A percentile compares a stretch with the other conserved stretches of the same genome.
These are phyloP conservation scores for Pangasius sanitwongsei DNA, from an alignment of 2,797 vertebrate genomes.

Conservation along the genomic window DNA sequence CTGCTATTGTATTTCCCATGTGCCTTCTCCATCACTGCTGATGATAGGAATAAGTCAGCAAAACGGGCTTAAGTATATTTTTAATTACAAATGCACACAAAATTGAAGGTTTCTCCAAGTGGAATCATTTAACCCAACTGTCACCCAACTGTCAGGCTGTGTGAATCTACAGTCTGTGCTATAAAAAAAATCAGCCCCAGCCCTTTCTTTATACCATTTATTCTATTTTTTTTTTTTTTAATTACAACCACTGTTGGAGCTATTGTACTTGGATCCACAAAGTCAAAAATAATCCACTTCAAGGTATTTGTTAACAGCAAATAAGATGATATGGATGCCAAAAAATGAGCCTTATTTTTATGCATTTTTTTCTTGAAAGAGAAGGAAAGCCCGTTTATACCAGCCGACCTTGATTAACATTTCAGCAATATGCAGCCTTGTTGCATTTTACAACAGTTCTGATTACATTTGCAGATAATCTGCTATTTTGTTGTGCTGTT, in stretches of 20 bases:
- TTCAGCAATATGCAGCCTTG: not conserved
- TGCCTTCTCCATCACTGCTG: not conserved
- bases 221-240: not conserved
- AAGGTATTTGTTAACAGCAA: not conserved
- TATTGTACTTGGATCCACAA: not conserved
- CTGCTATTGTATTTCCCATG: not conserved
- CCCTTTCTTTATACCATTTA: not conserved
- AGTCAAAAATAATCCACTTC: not conserved
- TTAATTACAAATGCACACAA: not conserved
- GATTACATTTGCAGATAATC: constrained; percentile 7
- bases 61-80: not conserved
- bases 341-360: not conserved
- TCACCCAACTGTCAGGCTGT: not conserved
- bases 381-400: not conserved
- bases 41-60: not conserved
- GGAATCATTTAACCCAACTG: not conserved
- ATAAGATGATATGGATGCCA: not conserved
- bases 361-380: not conserved
- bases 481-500: not conserved
- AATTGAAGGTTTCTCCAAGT: not conserved
- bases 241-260: not conserved
- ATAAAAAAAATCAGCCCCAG: not conserved
- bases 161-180: not conserved
- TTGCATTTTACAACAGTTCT: not conserved
- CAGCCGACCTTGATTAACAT: not conserved